These are phyloP conservation scores for Stomatorhinus walkeri DNA, from an alignment of 2,797 vertebrate genomes.

Conservation along the genomic window DNA sequence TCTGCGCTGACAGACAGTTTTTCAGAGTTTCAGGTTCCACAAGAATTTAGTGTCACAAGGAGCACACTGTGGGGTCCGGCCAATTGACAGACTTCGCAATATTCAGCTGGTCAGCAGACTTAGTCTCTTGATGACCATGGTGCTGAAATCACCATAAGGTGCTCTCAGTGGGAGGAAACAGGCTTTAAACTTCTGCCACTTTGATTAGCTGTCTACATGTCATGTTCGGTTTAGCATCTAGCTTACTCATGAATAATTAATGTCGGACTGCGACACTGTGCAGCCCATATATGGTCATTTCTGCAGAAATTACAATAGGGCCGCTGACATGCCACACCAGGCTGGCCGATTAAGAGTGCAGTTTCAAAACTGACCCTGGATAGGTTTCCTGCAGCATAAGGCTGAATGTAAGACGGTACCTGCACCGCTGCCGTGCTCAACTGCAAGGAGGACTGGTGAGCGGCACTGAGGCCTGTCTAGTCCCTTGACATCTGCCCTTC, in stretches of 20 bases:
- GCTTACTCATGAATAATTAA: background rate
- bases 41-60: background rate
- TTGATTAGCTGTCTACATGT: slow-evolving; percentile 15
- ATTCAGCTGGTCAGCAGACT: background rate
- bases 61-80: background rate
- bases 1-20: background rate
- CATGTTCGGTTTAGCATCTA: background rate
- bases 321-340: background rate
- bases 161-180: background rate
- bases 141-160: background rate
- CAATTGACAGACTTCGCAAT: background rate
- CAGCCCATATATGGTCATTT: background rate
- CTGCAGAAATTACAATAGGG: background rate
- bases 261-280: background rate
- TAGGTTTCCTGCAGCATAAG: background rate
- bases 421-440: background rate
- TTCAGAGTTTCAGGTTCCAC: background rate
- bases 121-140: background rate
- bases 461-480: background rate
- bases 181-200: background rate
- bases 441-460: background rate
- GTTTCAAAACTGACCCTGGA: background rate
- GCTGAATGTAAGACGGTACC: background rate
- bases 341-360: background rate
- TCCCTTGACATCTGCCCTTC: background rate